phyloP scores from a whole-genome alignment of 2,888 invertebrate genomes.

The Corbicula japonica region DNA sequence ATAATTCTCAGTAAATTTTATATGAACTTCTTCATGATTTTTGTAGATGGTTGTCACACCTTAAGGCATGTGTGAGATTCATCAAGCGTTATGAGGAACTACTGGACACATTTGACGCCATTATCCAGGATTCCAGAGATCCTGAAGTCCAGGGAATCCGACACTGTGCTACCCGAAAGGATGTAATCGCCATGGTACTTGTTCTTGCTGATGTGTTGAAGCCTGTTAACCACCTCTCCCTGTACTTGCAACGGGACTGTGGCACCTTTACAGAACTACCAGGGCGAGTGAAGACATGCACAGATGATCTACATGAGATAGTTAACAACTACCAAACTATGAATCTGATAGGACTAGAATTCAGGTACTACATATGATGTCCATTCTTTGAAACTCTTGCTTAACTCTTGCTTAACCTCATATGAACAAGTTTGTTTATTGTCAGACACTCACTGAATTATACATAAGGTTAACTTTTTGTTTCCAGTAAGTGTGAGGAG shows the following conservation, averaged over 20 bases:
- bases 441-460: no score
- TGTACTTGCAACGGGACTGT: slow-evolving; percentile 12
- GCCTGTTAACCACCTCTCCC: no score
- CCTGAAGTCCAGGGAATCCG: slow-evolving; percentile 10
- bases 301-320: neutral
- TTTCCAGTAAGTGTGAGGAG: no score
- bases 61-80: slow-evolving; percentile 6
- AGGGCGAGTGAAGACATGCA: slow-evolving; percentile 1
- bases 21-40: no score
- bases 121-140: no score
- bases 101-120: no score
- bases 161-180: neutral
- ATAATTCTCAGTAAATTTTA: no score
- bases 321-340: neutral
- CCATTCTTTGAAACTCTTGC: no score
- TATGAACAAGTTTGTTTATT: no score
- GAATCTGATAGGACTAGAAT: neutral
- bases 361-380: no score
- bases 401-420: no score
- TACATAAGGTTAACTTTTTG: no score
- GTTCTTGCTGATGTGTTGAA: slow-evolving; percentile 12
- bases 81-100: neutral
- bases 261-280: slow-evolving; percentile 1
- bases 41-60: slow-evolving; percentile 18
- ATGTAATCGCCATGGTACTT: neutral